Evolutionary conservation across 2,888 invertebrate genomes (phyloP).

Genomic region (Agelastica alni): DNA sequence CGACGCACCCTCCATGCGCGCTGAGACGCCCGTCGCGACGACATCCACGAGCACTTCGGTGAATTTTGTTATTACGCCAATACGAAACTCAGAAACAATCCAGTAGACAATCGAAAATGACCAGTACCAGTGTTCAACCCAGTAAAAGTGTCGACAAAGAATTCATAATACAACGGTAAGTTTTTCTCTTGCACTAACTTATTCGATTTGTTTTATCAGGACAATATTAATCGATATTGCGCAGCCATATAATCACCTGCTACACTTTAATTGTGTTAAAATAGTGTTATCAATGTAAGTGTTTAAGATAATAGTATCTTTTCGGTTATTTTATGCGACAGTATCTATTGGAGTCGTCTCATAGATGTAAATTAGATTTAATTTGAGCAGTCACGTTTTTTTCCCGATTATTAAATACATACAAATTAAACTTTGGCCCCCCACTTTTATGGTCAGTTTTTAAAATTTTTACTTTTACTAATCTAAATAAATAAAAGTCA

Average conservation of each 20-base stretch:
- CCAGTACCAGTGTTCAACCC: slow-evolving; percentile 44
- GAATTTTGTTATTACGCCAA: slow-evolving; percentile 11
- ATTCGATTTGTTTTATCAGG: slow-evolving; percentile 14
- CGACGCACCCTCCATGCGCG: slow-evolving; percentile 27
- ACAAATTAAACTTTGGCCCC: too few species aligned
- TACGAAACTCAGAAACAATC: slow-evolving; percentile 1
- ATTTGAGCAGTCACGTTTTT: too few species aligned
- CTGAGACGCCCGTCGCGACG: slow-evolving; percentile 19
- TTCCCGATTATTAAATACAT: too few species aligned
- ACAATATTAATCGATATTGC: slow-evolving; percentile 29
- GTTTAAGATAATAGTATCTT: too few species aligned
- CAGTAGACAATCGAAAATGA: slow-evolving; percentile 35
- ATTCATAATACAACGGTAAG: slow-evolving; percentile 40
- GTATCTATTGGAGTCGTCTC: too few species aligned
- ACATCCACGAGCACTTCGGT: slow-evolving; percentile 15
- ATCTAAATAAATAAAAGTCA: too few species aligned
- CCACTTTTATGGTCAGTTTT: too few species aligned
- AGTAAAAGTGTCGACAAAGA: slow-evolving; percentile 40
- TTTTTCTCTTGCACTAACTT: slow-evolving; percentile 5
- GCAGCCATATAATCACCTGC: slow-evolving; percentile 30
- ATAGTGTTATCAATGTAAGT: too few species aligned
- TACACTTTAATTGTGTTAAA: too few species aligned
- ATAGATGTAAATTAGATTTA: too few species aligned
- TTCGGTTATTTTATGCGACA: too few species aligned
- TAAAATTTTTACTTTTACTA: too few species aligned